These are phyloP conservation scores for Hiodon alosoides DNA, from an alignment of 2,113 vertebrate species.

Conservation along the genomic window DNA sequence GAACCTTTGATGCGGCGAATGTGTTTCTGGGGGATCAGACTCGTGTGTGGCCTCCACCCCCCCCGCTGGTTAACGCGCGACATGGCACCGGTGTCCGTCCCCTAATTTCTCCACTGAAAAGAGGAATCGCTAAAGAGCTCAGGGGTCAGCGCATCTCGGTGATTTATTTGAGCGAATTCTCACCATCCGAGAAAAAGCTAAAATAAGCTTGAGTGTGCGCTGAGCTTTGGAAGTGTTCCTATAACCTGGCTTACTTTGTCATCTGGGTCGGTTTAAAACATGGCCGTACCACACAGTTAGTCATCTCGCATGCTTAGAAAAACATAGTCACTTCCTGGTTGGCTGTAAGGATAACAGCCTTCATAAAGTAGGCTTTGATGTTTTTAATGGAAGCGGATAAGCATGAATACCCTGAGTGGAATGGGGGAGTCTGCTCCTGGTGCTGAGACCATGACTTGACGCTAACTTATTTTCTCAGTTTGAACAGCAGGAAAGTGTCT, in stretches of 20 bases:
- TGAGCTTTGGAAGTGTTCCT: too few relatives aligned
- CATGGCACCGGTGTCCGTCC: slow-evolving; percentile 30
- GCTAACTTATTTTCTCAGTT: too few relatives aligned
- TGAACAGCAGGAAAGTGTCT: too few relatives aligned
- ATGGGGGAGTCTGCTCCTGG: slow-evolving; percentile 28
- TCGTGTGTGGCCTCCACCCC: slow-evolving; percentile 49
- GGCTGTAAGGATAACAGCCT: slow-evolving; percentile 57
- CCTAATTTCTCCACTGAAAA: too few relatives aligned
- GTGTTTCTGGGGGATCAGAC: slow-evolving; percentile 52
- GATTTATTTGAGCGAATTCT: not conserved
- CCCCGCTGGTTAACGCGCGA: slow-evolving; percentile 51
- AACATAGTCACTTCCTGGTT: slow-evolving; percentile 52
- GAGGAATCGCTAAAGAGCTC: too few relatives aligned
- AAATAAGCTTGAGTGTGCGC: not conserved
- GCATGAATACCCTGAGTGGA: slow-evolving; percentile 44
- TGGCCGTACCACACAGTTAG: slow-evolving; percentile 46
- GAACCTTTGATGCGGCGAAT: slow-evolving; percentile 60
- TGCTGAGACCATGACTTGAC: not conserved
- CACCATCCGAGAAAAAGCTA: not conserved
- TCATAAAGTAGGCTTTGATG: slow-evolving; percentile 46
- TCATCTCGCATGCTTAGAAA: slow-evolving; percentile 49
- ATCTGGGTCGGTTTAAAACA: slow-evolving; percentile 29
- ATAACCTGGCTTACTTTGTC: slow-evolving; percentile 25
- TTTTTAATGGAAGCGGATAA: slow-evolving; percentile 48
- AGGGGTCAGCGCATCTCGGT: too few relatives aligned